Evolutionary conservation across 2,113 vertebrate species (phyloP).

Genomic region (Entomyzon cyanotis): DNA sequence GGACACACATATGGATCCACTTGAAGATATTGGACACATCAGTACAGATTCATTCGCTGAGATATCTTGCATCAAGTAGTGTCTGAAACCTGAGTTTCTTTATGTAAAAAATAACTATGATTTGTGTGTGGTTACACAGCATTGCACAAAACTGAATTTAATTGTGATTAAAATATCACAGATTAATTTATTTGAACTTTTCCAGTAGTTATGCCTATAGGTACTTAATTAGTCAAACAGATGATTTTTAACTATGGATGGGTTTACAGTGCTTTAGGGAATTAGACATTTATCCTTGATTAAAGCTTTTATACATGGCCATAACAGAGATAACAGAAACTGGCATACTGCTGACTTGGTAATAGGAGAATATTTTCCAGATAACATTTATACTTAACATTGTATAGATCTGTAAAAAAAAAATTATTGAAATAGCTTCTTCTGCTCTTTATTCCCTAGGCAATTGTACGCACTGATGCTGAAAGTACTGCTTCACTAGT

Average conservation of each 20-base stretch:
- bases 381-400: not conserved
- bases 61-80: not conserved
- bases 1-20: not conserved
- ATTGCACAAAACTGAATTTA: not conserved
- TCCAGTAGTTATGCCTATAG: not conserved
- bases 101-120: not conserved
- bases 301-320: not conserved
- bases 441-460: not conserved
- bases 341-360: not conserved
- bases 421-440: not conserved
- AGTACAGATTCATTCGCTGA: not conserved
- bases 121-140: not conserved
- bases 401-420: not conserved
- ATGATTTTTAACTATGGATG: not conserved
- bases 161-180: not conserved
- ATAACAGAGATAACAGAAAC: not conserved
- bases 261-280: not conserved
- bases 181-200: not conserved
- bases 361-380: not conserved
- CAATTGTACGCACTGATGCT: not conserved
- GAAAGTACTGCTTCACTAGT: not conserved
- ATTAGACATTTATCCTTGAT: not conserved
- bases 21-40: not conserved
- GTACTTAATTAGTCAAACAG: not conserved
- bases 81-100: not conserved